phyloP scores from a whole-genome alignment of 2,113 vertebrate species.

The Alosa alosa region DNA sequence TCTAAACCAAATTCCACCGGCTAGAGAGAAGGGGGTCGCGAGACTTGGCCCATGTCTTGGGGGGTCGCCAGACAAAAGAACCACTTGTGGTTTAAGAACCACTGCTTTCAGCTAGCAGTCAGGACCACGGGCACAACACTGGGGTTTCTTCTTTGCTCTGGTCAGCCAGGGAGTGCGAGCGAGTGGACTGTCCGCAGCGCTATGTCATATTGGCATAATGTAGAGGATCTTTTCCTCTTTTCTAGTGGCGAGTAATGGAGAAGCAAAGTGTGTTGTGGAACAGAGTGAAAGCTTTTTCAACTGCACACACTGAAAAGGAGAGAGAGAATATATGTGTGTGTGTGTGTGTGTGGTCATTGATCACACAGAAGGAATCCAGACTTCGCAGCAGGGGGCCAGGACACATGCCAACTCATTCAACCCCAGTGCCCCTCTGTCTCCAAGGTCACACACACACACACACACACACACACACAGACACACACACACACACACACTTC shows the following conservation, averaged over 20 bases:
- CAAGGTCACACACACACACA: not conserved
- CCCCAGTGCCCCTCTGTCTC: not conserved
- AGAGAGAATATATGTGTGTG: not conserved
- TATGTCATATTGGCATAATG: not conserved
- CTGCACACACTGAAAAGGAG: not conserved
- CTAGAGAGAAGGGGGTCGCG: no score
- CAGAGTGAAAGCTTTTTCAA: not conserved
- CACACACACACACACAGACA: not conserved
- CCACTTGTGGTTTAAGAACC: no score
- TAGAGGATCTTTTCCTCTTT: not conserved
- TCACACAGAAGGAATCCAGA: not conserved
- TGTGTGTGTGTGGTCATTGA: constrained; percentile 2
- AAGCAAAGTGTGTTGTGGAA: not conserved
- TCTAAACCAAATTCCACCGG: no score
- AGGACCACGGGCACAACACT: no score
- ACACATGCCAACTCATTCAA: constrained; percentile 10
- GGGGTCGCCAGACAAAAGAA: no score
- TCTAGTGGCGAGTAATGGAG: not conserved
- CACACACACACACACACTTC: not conserved
- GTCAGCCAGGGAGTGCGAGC: no score
- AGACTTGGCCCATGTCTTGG: no score
- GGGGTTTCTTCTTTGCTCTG: not conserved
- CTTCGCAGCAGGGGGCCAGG: not conserved
- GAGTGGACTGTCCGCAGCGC: no score
- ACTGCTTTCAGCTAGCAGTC: no score